Evolutionary conservation across 2,888 invertebrate genomes (phyloP).

Genomic region (Epinotia nisella): DNA sequence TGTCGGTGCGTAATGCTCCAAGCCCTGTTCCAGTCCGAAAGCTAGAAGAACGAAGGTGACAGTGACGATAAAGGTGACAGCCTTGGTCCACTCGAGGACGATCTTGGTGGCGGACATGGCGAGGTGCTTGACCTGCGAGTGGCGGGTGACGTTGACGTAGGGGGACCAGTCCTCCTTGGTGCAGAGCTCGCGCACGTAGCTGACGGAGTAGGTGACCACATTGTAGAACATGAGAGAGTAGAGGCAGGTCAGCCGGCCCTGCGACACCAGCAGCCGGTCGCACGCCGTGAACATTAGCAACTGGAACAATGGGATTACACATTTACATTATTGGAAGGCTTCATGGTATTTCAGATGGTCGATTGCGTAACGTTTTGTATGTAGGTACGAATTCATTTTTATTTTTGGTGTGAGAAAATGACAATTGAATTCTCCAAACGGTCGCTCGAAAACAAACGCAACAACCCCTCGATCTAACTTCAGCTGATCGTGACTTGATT

Average conservation of each 20-base stretch:
- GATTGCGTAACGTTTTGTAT: too few species aligned
- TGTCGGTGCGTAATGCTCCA: conserved; percentile 90
- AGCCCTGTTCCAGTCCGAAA: conserved; percentile 89
- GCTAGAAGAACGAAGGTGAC: conserved; percentile 90
- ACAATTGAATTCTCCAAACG: too few species aligned
- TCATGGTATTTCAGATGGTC: too few species aligned
- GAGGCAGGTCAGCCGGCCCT: conserved; percentile 87
- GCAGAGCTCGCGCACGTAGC: conserved; percentile 89
- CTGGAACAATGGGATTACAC: conserved; percentile 67
- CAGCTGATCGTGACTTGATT: too few species aligned
- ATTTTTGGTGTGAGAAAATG: too few species aligned
- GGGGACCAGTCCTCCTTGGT: conserved; percentile 92
- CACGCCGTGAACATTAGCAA: conserved; percentile 90
- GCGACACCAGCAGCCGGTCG: conserved; percentile 86
- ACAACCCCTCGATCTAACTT: too few species aligned
- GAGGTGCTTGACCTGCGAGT: conserved; percentile 89
- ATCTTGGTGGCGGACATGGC: conserved; percentile 93
- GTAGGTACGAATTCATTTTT: too few species aligned
- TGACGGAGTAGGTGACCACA: conserved; percentile 90
- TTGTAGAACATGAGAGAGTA: conserved; percentile 93
- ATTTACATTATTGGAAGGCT: background rate
- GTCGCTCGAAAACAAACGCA: too few species aligned
- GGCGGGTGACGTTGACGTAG: conserved; percentile 89
- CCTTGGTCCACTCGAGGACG: conserved; percentile 92
- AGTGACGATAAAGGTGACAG: conserved; percentile 91